A percentile compares a stretch with the other conserved stretches of the same genome.
Evolutionary conservation across 1,140 invertebrate genomes (phyloP).

Genomic region (Heliconius congener): DNA sequence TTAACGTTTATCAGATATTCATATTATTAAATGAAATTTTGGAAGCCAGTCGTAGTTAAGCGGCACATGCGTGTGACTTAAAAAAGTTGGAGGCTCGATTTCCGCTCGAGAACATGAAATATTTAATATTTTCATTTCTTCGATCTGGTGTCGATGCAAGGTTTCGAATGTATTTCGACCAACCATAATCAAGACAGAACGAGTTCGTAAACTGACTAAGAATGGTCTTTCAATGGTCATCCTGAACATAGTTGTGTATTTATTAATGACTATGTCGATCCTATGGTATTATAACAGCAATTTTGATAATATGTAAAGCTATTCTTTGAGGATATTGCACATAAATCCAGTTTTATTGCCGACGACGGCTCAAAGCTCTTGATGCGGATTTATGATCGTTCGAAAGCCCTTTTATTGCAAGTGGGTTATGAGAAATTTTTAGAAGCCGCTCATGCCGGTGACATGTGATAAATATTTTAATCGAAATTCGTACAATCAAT

Average conservation of each 20-base stretch:
- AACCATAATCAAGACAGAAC: background rate
- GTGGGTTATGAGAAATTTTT: slow-evolving; percentile 30
- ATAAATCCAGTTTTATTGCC: slow-evolving; percentile 38
- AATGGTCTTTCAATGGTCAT: background rate
- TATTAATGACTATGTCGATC: background rate
- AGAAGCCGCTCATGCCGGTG: background rate
- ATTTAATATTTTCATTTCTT: no score
- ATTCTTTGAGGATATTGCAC: slow-evolving; percentile 28
- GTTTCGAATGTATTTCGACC: background rate
- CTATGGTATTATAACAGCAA: slow-evolving; percentile 7
- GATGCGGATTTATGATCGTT: slow-evolving; percentile 37
- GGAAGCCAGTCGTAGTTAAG: no score
- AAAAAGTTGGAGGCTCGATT: no score
- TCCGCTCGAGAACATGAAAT: no score
- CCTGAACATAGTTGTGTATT: background rate
- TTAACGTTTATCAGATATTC: no score
- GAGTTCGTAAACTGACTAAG: background rate
- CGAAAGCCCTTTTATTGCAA: slow-evolving; percentile 34
- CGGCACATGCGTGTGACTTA: no score
- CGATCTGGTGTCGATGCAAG: no score
- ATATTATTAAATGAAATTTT: no score
- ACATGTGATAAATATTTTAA: background rate
- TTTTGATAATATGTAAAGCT: slow-evolving; percentile 27
- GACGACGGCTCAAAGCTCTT: slow-evolving; percentile 34
- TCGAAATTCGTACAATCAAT: background rate